These are phyloP conservation scores for Zosterops hypoxanthus DNA, from an alignment of 2,113 vertebrate species.

Conservation along the genomic window DNA sequence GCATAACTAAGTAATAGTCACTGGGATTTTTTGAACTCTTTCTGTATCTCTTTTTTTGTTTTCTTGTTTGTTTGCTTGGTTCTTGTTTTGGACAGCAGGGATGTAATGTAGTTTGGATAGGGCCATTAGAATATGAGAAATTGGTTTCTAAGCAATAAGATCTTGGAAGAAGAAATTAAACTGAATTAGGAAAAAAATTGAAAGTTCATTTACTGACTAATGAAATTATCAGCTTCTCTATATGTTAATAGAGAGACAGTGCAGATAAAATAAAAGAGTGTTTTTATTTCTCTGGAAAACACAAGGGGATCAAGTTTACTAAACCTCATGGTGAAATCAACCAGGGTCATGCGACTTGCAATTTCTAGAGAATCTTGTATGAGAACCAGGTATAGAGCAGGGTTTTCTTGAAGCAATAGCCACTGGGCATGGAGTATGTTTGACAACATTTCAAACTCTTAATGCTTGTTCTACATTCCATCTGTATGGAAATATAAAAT, in stretches of 20 bases:
- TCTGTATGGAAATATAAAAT: background rate
- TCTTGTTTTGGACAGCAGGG: background rate
- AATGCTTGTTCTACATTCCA: background rate
- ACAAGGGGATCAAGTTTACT: background rate
- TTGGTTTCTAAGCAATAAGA: background rate
- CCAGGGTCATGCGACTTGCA: rapidly evolving
- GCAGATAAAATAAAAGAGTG: background rate
- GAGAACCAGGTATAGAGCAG: background rate
- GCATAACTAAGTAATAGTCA: background rate
- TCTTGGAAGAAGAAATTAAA: background rate
- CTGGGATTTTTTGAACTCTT: background rate
- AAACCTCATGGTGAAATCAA: background rate
- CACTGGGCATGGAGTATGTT: background rate
- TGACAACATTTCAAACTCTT: background rate
- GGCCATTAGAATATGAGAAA: background rate
- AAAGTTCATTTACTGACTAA: background rate
- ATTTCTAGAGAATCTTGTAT: background rate
- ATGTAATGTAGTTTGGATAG: background rate
- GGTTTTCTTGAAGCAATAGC: background rate
- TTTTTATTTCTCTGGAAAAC: background rate
- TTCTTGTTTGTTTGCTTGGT: rapidly evolving
- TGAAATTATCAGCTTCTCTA: background rate
- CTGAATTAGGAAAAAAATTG: background rate
- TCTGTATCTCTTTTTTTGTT: rapidly evolving
- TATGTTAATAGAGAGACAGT: background rate